Evolutionary conservation across 2,113 vertebrate species (phyloP).

Genomic region (Neopipo cinnamomea): DNA sequence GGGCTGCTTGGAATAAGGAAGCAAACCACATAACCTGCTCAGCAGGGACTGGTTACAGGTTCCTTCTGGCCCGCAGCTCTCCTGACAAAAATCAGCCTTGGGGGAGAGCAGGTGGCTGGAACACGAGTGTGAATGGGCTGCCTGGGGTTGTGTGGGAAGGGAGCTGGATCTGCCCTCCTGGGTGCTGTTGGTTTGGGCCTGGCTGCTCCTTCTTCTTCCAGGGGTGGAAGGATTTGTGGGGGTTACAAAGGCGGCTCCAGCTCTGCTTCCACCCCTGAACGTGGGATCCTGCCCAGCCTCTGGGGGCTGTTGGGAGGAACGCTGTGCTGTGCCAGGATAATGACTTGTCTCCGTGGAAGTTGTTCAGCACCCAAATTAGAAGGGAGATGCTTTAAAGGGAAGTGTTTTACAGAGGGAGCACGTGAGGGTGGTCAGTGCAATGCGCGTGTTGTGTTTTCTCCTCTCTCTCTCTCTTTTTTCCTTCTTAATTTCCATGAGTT

Average conservation of each 20-base stretch:
- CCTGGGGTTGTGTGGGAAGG: background rate
- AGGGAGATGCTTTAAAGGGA: background rate
- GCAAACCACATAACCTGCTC: background rate
- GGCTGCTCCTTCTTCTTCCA: no score
- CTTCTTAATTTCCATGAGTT: slow-evolving; percentile 46
- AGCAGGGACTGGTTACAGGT: background rate
- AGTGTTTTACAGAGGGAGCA: background rate
- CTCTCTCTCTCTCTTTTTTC: background rate
- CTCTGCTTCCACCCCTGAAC: background rate
- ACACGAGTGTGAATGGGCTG: background rate
- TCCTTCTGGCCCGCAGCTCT: background rate
- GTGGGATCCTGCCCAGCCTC: background rate
- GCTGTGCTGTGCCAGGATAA: background rate
- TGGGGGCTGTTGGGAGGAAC: background rate
- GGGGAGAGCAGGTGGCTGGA: background rate
- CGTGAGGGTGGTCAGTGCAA: slow-evolving; percentile 15
- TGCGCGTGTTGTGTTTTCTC: accelerated
- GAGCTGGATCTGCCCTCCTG: background rate
- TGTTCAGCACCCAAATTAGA: background rate
- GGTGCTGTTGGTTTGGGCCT: background rate
- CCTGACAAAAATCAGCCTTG: background rate
- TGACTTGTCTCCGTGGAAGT: background rate
- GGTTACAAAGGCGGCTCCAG: background rate
- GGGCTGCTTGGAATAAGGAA: background rate
- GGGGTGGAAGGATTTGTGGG: background rate